A percentile compares a stretch with the other conserved stretches of the same genome.
These are phyloP conservation scores for Ariolimax columbianus DNA, from an alignment of 2,888 invertebrate genomes.

Conservation along the genomic window DNA sequence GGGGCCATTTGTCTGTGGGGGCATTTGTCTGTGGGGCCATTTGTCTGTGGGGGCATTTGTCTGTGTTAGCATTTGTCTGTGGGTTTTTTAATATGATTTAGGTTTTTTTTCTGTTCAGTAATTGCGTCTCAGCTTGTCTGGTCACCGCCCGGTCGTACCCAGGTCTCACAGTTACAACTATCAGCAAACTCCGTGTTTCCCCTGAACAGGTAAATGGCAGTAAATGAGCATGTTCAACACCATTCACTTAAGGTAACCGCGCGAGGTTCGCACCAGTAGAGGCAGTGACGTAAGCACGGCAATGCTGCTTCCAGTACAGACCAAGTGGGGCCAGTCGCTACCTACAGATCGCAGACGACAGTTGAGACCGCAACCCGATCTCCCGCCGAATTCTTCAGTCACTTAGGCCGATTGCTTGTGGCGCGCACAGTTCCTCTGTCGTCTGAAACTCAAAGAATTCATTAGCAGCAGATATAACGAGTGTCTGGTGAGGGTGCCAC, in stretches of 20 bases:
- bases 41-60: no score
- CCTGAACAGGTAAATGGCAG: not conserved
- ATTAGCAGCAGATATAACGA: constrained; percentile 4
- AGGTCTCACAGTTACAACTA: no score
- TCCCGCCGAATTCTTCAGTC: constrained; percentile 15
- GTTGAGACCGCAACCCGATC: constrained; percentile 7
- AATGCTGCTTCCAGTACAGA: not conserved
- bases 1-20: no score
- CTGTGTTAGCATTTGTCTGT: no score
- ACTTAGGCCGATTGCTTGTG: not conserved
- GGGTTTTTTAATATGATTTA: no score
- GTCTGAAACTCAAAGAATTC: constrained; percentile 22
- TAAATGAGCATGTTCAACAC: not conserved
- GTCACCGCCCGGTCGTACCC: no score
- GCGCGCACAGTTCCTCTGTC: not conserved
- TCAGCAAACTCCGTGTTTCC: no score
- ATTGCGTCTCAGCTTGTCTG: no score
- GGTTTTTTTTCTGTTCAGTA: no score
- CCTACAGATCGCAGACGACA: constrained; percentile 29
- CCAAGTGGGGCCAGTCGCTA: not conserved
- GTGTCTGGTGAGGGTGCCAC: not conserved
- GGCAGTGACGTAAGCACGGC: not conserved
- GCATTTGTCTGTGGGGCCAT: no score
- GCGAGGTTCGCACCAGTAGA: not conserved
- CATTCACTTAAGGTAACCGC: not conserved